A percentile compares a stretch with the other conserved stretches of the same genome.
phyloP scores from a whole-genome alignment of 2,797 vertebrate genomes.

The Typhlichthys subterraneus region DNA sequence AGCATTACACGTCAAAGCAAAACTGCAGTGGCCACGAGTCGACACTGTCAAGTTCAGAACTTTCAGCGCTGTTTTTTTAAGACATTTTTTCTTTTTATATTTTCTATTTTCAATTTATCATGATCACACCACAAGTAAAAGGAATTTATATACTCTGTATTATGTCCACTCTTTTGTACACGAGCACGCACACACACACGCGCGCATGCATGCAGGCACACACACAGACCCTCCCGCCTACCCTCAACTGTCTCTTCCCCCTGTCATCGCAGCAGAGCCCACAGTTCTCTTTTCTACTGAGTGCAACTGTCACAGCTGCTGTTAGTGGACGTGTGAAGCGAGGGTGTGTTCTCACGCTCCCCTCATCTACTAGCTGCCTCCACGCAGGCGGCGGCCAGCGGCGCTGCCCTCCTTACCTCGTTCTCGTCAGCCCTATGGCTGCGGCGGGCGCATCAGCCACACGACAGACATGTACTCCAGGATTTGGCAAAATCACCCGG shows the following conservation, averaged over 20 bases:
- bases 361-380: slow-evolving; percentile 8
- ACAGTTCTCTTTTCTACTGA: slow-evolving; percentile 72
- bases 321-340: slow-evolving; percentile 41
- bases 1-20: neutral
- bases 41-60: neutral
- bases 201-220: slow-evolving; percentile 25
- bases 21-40: neutral
- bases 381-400: neutral
- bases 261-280: slow-evolving; percentile 61
- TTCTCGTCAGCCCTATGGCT: slow-evolving; percentile 23
- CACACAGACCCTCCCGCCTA: slow-evolving; percentile 26
- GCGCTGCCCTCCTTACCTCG: neutral
- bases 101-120: neutral
- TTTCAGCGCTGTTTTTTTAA: neutral
- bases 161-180: slow-evolving; percentile 8
- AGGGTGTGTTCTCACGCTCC: slow-evolving; percentile 12
- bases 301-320: slow-evolving; percentile 58
- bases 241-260: slow-evolving; percentile 59
- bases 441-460: slow-evolving; percentile 10
- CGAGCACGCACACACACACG: slow-evolving; percentile 19
- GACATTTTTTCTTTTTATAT: neutral
- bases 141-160: neutral
- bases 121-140: slow-evolving; percentile 7
- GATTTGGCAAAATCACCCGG: slow-evolving; percentile 37
- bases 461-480: slow-evolving; percentile 70